Evolutionary conservation across 2,113 vertebrate genomes (phyloP), one percentile per base, ranked within the genome.

Genomic region (Gallinago paraguaiae): DNA sequence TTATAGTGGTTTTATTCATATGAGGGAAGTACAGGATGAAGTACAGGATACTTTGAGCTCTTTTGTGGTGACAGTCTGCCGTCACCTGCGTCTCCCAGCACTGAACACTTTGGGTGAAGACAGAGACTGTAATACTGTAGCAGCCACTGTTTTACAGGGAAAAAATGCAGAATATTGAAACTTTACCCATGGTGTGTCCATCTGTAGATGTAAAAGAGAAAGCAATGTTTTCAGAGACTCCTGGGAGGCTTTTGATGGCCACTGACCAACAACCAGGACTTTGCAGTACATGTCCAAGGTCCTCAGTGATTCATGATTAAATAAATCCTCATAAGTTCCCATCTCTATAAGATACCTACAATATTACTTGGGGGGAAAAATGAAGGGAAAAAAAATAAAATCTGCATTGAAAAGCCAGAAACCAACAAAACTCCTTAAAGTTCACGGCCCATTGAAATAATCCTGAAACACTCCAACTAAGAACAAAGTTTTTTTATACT

Each of bases 61-160:
- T 33, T 90, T 15, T 60, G 22, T 35, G 37, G 50, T 56, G 30
- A 70, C 41, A 50, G 18, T 20, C 59, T 56, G 56, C 17, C 10
- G 30, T 1, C 8, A 67, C 48, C 24, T 5, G 10, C 2, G 0
- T 37, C 51, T 67, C 53, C 45, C 57, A 43, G 48, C 23, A n/a
- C 37, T 19, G 31, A 76, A 13, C 57, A 10, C 45, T 41, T 41
- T 25, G 35, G 67, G 31, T 30, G 39, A 71, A 59, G 69, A 41
- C 54, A 46, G 35, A 50, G 45, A 39, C 48, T 28, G 11, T 25
- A 53, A 65, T 53, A 53, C 13, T 27, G 39, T 17, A 76, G 59
- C 51, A 59, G 13, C 9, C 43, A 28, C 18, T 22, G 64, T 48
- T 60, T 90, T 33, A 70, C 24, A 71, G 15, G 22, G 17, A 22